Evolutionary conservation across 2,797 vertebrate genomes (phyloP), one percentile per base, ranked within the genome.

Genomic region (Thalassophryne amazonica): DNA sequence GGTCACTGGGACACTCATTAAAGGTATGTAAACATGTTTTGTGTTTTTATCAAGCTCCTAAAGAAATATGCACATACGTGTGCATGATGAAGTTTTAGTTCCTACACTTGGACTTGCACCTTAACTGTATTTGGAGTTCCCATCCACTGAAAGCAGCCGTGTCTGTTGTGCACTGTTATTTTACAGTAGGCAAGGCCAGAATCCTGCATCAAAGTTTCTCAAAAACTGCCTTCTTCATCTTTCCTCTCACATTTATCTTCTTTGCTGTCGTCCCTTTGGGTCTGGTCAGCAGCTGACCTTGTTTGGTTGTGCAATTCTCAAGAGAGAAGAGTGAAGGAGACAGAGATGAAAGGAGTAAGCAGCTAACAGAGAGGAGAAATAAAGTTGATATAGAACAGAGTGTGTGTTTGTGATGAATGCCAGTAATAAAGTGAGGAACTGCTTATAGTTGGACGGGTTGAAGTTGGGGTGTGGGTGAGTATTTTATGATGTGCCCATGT

Each of bases 1-100:
- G 59, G 81, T 96, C 78, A 93, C 91, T 0, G 95, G 95, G 55
- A 94, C 92, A 10, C 94, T 98, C 52, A 93, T 39, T 65, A 95
- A 96, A 96, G 95, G 95, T 96, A 93, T 54, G 86, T 61, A 12
- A 34, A 13, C 19, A 10, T 54, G 6, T 39, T 15, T 16, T 14
- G 6, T 58, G 15, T n/a, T n/a, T n/a, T n/a, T n/a, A n/a, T n/a
- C 8, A 24, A 24, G 10, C 34, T 11, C 4, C n/a, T n/a, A 33
- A 16, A 23, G 2, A 22, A 6, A 8, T 19, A 1, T 37, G 22
- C 30, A 22, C 19, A 25, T 7, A 11, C 7, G 17, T 37, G 21
- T 19, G 0, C 23, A 20, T n/a, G n/a, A n/a, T n/a, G n/a, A n/a
- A n/a, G n/a, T n/a, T n/a, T n/a, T n/a, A 23, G 17, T 33, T 24